Evolutionary conservation across 2,113 vertebrate genomes (phyloP).

Genomic region (Pandion haliaetus): DNA sequence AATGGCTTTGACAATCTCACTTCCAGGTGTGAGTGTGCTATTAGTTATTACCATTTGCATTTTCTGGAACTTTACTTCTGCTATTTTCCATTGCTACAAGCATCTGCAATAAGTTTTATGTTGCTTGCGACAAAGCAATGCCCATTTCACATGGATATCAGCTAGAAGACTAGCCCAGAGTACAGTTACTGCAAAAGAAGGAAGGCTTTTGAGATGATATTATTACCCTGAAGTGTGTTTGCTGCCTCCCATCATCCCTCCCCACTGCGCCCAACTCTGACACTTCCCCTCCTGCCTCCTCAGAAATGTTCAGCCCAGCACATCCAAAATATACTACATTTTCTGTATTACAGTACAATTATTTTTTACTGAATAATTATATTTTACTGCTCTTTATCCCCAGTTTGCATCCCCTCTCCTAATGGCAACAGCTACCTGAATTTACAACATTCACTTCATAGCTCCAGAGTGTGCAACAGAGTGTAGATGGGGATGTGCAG

Average conservation of each 20-base stretch:
- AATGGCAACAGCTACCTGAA: background rate
- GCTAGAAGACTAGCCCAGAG: background rate
- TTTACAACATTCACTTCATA: background rate
- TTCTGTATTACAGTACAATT: background rate
- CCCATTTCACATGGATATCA: background rate
- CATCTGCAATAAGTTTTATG: background rate
- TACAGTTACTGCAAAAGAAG: background rate
- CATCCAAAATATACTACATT: background rate
- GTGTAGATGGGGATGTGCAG: fast-evolving
- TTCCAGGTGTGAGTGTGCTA: background rate
- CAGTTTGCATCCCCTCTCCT: background rate
- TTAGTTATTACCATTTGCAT: background rate
- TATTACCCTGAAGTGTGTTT: background rate
- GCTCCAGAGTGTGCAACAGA: background rate
- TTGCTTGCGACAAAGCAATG: background rate
- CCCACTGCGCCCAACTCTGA: background rate
- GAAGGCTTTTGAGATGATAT: background rate
- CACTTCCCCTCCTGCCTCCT: background rate
- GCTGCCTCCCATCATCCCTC: background rate
- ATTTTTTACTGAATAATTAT: background rate
- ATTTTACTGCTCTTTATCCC: background rate
- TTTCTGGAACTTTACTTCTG: background rate
- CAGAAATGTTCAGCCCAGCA: background rate
- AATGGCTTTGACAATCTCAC: background rate
- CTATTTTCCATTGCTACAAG: background rate